Percentiles rank a stretch among this genome's conserved stretches.
phyloP scores from a whole-genome alignment of 2,888 invertebrate genomes.

The Stenurella melanura region DNA sequence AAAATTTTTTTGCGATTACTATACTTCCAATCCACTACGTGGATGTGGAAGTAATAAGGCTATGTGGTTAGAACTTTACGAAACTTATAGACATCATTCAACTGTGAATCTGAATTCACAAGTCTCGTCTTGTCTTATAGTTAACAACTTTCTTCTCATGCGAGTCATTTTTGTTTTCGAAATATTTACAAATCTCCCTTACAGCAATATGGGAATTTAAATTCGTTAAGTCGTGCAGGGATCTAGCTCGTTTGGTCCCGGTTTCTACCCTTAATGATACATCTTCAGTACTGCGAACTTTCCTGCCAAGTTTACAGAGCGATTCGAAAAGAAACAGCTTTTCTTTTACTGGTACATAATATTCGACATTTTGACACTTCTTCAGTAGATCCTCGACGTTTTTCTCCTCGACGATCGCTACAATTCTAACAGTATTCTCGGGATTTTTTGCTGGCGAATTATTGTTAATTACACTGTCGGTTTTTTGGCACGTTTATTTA shows the following conservation, averaged over 20 bases:
- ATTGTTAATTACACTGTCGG: conserved; percentile 11
- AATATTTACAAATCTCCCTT: too few relatives aligned
- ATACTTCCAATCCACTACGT: too few relatives aligned
- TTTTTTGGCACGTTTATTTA: conserved; percentile 36
- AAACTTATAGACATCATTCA: conserved; percentile 50
- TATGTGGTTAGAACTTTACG: too few relatives aligned
- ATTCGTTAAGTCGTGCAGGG: conserved; percentile 79
- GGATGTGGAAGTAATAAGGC: too few relatives aligned
- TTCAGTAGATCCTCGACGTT: conserved; percentile 74
- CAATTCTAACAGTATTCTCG: conserved; percentile 13
- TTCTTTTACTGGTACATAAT: conserved; percentile 83
- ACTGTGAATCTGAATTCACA: conserved; percentile 48
- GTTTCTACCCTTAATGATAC: conserved; percentile 72
- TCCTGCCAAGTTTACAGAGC: conserved; percentile 78
- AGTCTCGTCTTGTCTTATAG: conserved; percentile 37
- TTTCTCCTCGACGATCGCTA: conserved; percentile 65
- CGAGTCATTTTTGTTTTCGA: conserved; percentile 75
- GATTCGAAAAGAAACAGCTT: conserved; percentile 84
- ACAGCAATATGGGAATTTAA: conserved; percentile 74
- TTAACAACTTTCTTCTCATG: conserved; percentile 39
- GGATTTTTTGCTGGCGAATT: conserved; percentile 23
- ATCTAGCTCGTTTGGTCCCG: conserved; percentile 78
- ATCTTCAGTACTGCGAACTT: conserved; percentile 80
- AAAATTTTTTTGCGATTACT: too few relatives aligned
- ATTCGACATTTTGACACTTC: conserved; percentile 77